Evolutionary conservation across 2,113 vertebrate species (phyloP), one percentile per base, ranked within the genome.

Genomic region (Promerops cafer): DNA sequence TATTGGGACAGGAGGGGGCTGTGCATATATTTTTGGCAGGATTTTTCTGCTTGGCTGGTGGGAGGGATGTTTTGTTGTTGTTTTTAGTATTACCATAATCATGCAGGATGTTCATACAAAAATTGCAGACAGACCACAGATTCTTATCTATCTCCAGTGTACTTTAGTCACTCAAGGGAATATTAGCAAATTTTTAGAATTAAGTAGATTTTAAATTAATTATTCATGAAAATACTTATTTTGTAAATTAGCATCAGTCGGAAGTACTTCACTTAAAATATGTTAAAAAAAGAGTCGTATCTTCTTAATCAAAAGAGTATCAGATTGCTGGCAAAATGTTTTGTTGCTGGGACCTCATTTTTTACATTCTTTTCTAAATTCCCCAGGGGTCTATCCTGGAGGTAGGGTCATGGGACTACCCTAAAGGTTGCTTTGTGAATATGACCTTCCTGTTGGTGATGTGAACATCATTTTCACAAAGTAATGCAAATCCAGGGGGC

Each of bases 351-450:
- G 69, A 89, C 13, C 60, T 94, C 83, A 93, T 95, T 94, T 96
- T 88, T 91, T 2, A 78, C 86, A 92, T 94, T 94, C 94, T 83
- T 92, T 84, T 60, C 72, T 31, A 56, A 78, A 92, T 60, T 94
- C 93, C 72, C 69, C 44, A 47, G 28, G 64, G 91, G 40, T 78
- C 93, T 84, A 83, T 97, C 95, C 96, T 97, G 93, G 94, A 89
- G 35, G 49, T 59, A 89, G 52, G 91, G 93, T 97, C 95, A 97
- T 95, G 96, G 93, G 94, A 97, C 91, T 94, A 72, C 94, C 96
- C 91, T 89, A 87, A 96, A 92, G 79, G 53, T 72, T 84, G 52
- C 81, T 83, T 45, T 92, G 89, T 81, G 91, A 96, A 78, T 75
- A 91, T 19, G 40, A 75, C 80, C 94, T 97, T 92, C 89, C 91